Evolutionary conservation across 2,888 invertebrate genomes (phyloP), one percentile per base, ranked within the genome.

Genomic region (Lydus trimaculatus): DNA sequence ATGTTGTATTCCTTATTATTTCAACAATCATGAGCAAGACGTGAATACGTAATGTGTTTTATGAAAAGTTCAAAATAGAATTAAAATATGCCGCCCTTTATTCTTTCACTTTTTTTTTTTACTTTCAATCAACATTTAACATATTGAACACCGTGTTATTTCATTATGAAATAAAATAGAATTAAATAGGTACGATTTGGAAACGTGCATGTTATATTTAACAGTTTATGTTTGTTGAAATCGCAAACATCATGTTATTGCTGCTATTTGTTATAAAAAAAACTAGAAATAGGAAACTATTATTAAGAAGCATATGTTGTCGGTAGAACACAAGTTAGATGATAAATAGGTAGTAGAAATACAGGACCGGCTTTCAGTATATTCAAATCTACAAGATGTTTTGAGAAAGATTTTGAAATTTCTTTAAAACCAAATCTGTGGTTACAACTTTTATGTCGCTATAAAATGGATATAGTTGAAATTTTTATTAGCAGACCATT

Each of bases 151-250:
- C n/a, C n/a, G n/a, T n/a, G n/a, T 73, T 72, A 73, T 71, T 39
- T 72, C 69, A 71, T 74, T 11, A 70, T 69, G 67, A 67, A 72
- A 69, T 60, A 64, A 67, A 67, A 62, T 52, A 65, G 64, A 67
- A 70, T 72, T 73, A 70, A 72, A 72, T 67, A 69, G 63, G 52
- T 69, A 71, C 70, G 71, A 70, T 65, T 65, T 65, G 66, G 73
- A 69, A 73, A 75, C 75, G 75, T 75, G 73, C 72, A 65, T 64
- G 67, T 68, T 72, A 71, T 71, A 63, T 64, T 63, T 15, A 56
- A 56, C 25, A 56, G 25, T 56, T 20, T 56, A 25, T 25, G 56
- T 25, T 25, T 7, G 25, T 56, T 56, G 56, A 4, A 56, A 56
- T 56, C 15, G 48, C 20, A 11, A 20, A 20, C 20, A 48, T 23